Base-by-base conservation (phyloP, 2,113 vertebrate genomes). In the Leuciscus idus region DNA sequence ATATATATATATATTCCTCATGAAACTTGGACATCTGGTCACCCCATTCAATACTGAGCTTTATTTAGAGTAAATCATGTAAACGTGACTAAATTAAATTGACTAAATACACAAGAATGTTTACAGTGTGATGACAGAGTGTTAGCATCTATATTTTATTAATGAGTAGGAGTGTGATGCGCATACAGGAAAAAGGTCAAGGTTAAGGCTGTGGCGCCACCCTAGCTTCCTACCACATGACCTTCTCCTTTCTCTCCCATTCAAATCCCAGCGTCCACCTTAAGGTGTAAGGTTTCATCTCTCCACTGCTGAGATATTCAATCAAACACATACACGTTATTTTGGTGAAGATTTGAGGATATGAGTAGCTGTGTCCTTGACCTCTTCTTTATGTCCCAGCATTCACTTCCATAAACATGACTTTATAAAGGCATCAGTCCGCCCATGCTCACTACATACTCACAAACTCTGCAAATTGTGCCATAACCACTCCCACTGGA, bases 61-160 rank as follows among this genome's bases (percentile, higher is more conserved):
- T 61, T 59, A 39, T 48, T 79, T 59, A 30, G 64, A 36, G 80
- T 84, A 81, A 86, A 74, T 87, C 70, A 78, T 80, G 33, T 30
- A 61, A 43, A 80, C 28, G 75, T 59, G 30, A 57, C 76, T 21
- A 78, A 59, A 21, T 33, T 13, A 21, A 55, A 57, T 61, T 43
- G 19, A 78, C 26, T 15, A 52, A n/a, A 15, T 6, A 76, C 13
- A 52, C 12, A 52, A 7, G 21, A 19, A 61, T 61, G 50, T 61
- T n/a, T 61, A n/a, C 46, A 39, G 10, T 61, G 75, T 39, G 2
- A 59, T 13, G 21, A 8, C 36, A n/a, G 48, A 62, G 28, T 50
- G 76, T 81, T 84, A 57, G 30, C 55, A 80, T 59, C 30, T 85
- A 33, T 88, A 48, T 74, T 52, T 81, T 48, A 79, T 81, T 86